These are phyloP conservation scores for Matsumurasca onukii DNA, from an alignment of 1,140 invertebrate genomes.

Conservation along the genomic window DNA sequence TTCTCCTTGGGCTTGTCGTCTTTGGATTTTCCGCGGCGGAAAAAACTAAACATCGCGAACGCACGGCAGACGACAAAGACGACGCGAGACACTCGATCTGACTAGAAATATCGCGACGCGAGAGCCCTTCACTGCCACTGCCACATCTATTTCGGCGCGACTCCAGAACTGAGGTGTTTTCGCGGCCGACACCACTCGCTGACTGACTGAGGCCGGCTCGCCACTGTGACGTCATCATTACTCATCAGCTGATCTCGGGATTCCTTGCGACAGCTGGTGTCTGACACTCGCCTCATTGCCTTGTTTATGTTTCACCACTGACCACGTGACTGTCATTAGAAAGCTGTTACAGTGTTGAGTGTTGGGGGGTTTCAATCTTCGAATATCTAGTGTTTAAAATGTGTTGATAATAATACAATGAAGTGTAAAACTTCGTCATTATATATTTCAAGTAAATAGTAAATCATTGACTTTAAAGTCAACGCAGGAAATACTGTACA, in stretches of 20 bases:
- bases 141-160: constrained; percentile 14
- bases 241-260: neutral
- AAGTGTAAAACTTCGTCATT: too few species aligned
- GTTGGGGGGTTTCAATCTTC: too few species aligned
- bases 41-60: constrained; percentile 30
- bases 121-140: neutral
- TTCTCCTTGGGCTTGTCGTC: constrained; percentile 26
- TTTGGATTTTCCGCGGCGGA: constrained; percentile 31
- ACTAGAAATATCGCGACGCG: neutral
- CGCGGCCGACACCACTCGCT: neutral
- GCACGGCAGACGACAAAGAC: neutral
- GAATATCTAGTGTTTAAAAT: too few species aligned
- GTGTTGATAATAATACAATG: too few species aligned
- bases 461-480: too few species aligned
- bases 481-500: too few species aligned
- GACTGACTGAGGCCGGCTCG: constrained; percentile 13
- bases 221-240: neutral
- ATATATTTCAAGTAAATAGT: too few species aligned
- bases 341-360: too few species aligned
- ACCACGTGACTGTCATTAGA: too few species aligned
- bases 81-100: constrained; percentile 4
- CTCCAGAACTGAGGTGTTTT: neutral
- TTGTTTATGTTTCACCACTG: too few species aligned
- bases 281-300: too few species aligned
- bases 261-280: neutral